phyloP scores from a whole-genome alignment of 2,797 vertebrate genomes.

The Danio albolineatus region DNA sequence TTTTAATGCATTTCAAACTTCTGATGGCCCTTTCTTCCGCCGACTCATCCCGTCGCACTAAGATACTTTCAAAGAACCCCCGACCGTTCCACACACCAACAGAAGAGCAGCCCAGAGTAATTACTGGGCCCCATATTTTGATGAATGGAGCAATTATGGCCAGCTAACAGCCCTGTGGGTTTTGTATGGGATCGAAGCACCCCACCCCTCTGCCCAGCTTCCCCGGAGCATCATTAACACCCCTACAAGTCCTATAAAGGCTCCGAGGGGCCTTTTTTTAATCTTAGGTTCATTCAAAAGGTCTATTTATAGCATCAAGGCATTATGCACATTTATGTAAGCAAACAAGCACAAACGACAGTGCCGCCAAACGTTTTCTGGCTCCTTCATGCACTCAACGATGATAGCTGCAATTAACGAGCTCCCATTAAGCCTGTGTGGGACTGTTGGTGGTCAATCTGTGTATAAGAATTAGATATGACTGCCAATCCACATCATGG shows the following conservation, averaged over 20 bases:
- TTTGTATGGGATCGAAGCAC: slow-evolving; percentile 61
- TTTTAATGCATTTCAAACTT: slow-evolving; percentile 3
- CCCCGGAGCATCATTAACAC: slow-evolving; percentile 62
- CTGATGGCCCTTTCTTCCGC: slow-evolving; percentile 20
- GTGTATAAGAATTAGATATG: slow-evolving; percentile 11
- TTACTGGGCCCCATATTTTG: slow-evolving; percentile 76
- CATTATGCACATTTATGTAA: slow-evolving; percentile 70
- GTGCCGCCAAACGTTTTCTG: slow-evolving; percentile 39
- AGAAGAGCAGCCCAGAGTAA: slow-evolving; percentile 67
- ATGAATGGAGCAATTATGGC: slow-evolving; percentile 79
- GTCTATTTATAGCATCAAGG: slow-evolving; percentile 73
- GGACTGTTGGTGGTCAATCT: slow-evolving; percentile 22
- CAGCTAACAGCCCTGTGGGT: slow-evolving; percentile 68
- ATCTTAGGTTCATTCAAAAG: slow-evolving; percentile 66
- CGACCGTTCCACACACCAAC: slow-evolving; percentile 45
- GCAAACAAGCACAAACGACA: slow-evolving; percentile 55
- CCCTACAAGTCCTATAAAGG: slow-evolving; percentile 65
- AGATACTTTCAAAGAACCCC: slow-evolving; percentile 54
- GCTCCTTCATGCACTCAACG: slow-evolving; percentile 27
- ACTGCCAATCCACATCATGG: slow-evolving; percentile 28
- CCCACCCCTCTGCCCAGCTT: slow-evolving; percentile 30
- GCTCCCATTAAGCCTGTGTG: slow-evolving; percentile 28
- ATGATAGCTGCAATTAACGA: slow-evolving; percentile 52
- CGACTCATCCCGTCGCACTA: slow-evolving; percentile 42
- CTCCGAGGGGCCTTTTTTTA: slow-evolving; percentile 65